Evolutionary conservation across 2,888 invertebrate species (phyloP).

Genomic region (Pherbina coryleti): DNA sequence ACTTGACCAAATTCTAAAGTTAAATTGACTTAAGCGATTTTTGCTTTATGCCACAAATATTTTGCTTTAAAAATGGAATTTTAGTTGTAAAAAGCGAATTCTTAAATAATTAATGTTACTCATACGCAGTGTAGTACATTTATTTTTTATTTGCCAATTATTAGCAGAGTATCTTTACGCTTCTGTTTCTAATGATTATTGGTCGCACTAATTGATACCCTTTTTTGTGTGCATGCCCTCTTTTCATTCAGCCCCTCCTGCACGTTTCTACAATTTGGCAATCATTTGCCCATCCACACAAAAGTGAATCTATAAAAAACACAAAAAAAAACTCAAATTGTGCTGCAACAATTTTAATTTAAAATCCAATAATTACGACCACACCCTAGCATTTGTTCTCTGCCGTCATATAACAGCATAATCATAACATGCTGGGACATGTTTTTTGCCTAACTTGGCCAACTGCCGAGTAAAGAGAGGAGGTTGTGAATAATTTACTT

Average conservation of each 20-base stretch:
- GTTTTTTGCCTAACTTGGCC: constrained; percentile 4
- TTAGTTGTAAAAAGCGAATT: no score
- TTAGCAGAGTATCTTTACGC: neutral
- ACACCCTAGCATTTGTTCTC: neutral
- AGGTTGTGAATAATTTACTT: neutral
- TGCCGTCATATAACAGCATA: neutral
- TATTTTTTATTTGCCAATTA: neutral
- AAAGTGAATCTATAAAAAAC: neutral
- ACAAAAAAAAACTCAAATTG: neutral
- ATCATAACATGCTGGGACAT: neutral
- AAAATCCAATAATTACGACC: neutral
- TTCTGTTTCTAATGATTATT: neutral
- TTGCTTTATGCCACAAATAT: no score
- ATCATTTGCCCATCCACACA: neutral
- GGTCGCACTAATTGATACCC: neutral
- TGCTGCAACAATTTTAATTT: constrained; percentile 4
- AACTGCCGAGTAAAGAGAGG: neutral
- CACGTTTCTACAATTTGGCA: neutral
- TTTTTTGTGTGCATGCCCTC: no score
- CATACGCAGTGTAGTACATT: neutral
- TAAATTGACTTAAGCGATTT: no score
- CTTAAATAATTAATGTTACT: no score
- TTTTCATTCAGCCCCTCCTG: neutral
- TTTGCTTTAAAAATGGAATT: no score
- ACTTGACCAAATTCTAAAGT: no score